Evolutionary conservation across 2,888 invertebrate species (phyloP), one percentile per base, ranked within the genome.

Genomic region (Rhamnusium bicolor): DNA sequence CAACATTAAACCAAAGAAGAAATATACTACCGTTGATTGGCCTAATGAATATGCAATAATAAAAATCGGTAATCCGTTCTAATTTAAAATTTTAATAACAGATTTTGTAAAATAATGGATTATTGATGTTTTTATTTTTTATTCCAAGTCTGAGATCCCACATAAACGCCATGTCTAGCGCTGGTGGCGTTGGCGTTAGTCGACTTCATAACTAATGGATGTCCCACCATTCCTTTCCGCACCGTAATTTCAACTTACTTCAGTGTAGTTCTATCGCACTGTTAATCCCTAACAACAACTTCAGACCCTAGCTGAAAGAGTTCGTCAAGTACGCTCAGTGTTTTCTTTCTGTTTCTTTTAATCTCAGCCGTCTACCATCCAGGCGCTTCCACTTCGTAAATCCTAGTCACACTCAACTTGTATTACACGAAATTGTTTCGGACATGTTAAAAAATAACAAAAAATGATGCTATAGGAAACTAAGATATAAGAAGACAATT

Each of bases 271-370:
- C 46, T 24, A 67, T 67, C 67, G 46, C 67, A 46, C 51, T 67
- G 67, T 67, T 67, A 67, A 67, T 67, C 67, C 67, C 67, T 46
- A 56, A 67, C 67, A 67, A 67, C 67, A 67, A 67, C 67, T 67
- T 67, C 54, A 56, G 56, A 12, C 67, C 56, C 40, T 8, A 40
- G 54, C 56, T 56, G 56, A 67, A 67, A 56, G 67, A 69, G 61
- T 61, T 69, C 69, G 61, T 69, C 40, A 58, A 69, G 69, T 69
- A 51, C 69, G 61, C 61, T 53, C 69, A 29, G 51, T 62, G 69
- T 62, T 69, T 62, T 69, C 69, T 69, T 69, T 69, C 69, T 69
- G 61, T 61, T 69, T 62, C 69, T 69, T 69, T 69, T 69, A 69
- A 69, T 69, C 61, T 53, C 69, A 46, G 32, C 69, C 21, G 69